Conservation (phyloP, 1,140 invertebrate genomes). For the Agrilus planipennis region DNA sequence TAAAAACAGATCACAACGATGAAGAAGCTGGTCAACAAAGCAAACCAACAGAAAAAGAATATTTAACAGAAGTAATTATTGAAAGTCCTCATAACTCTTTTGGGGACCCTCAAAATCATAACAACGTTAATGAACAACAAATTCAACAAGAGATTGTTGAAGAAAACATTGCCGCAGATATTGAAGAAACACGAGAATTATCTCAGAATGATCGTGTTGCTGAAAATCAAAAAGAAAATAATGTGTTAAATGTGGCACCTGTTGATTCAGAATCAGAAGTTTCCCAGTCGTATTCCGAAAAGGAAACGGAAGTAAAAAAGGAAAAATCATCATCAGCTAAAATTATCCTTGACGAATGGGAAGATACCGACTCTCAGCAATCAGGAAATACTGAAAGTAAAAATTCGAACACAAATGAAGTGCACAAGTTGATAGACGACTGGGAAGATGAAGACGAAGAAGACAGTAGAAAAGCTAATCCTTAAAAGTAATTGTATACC, state of each 20-base stretch:
- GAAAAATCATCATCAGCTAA: conserved; percentile 15
- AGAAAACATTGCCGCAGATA: not conserved
- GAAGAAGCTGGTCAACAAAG: not conserved
- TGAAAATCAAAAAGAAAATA: not conserved
- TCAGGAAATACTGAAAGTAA: conserved; percentile 20
- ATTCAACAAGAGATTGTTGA: not conserved
- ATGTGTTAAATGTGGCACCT: not conserved
- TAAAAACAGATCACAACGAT: not conserved
- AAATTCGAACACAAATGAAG: conserved; percentile 10
- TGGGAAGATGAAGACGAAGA: conserved; percentile 34
- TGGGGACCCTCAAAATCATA: conserved; percentile 33
- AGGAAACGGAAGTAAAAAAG: conserved; percentile 2
- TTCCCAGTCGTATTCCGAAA: conserved; percentile 1
- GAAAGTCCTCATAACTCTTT: conserved; percentile 28
- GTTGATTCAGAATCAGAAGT: conserved; percentile 3
- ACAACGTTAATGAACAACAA: too few species aligned
- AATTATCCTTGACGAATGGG: conserved; percentile 32
- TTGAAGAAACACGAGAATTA: not conserved
- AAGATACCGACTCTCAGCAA: conserved; percentile 33
- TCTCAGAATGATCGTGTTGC: not conserved
- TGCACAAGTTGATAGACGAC: conserved; percentile 32
- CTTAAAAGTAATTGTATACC: too few species aligned
- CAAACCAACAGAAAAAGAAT: not conserved
- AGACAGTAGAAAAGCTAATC: conserved; percentile 12
- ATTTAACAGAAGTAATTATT: not conserved